Percentiles rank a stretch among this genome's conserved stretches.
Conservation (phyloP, 2,797 vertebrate species). For the Nannoperca obscura region DNA sequence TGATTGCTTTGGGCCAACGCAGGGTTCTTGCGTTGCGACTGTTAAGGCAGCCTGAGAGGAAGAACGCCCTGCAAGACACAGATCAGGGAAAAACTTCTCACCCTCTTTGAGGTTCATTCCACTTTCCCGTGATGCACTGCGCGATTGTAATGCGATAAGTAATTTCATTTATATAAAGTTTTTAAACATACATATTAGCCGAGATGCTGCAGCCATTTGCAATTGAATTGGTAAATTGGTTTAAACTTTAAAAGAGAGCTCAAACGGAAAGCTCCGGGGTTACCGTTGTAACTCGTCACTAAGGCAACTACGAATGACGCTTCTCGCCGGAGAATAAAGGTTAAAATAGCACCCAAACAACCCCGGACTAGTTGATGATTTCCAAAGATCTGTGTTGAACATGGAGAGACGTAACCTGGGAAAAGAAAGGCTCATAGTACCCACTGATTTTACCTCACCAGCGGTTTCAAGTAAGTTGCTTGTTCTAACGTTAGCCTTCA, state of each 20-base stretch:
- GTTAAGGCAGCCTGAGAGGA: not conserved
- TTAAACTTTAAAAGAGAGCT: not conserved
- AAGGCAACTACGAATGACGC: constrained; percentile 52
- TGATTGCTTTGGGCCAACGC: not conserved
- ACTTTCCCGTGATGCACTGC: constrained; percentile 73
- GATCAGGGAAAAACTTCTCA: not conserved
- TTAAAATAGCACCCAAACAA: not conserved
- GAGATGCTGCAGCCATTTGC: fast-evolving
- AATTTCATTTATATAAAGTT: not conserved
- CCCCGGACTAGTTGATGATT: not conserved
- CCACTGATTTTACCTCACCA: constrained; percentile 77
- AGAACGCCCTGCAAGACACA: constrained; percentile 14
- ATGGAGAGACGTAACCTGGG: constrained; percentile 70
- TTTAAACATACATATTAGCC: not conserved
- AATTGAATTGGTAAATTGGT: not conserved
- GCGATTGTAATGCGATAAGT: not conserved
- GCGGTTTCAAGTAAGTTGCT: constrained; percentile 66
- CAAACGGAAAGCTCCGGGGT: not conserved
- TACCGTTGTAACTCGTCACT: constrained; percentile 36
- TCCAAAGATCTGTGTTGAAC: not conserved
- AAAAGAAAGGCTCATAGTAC: constrained; percentile 75
- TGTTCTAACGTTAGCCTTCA: constrained; percentile 13
- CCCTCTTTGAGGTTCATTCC: fast-evolving
- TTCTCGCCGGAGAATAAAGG: constrained; percentile 56
- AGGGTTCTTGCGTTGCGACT: not conserved